phyloP scores from a whole-genome alignment of 2,797 vertebrate species.

The Halcyon smyrnensis region DNA sequence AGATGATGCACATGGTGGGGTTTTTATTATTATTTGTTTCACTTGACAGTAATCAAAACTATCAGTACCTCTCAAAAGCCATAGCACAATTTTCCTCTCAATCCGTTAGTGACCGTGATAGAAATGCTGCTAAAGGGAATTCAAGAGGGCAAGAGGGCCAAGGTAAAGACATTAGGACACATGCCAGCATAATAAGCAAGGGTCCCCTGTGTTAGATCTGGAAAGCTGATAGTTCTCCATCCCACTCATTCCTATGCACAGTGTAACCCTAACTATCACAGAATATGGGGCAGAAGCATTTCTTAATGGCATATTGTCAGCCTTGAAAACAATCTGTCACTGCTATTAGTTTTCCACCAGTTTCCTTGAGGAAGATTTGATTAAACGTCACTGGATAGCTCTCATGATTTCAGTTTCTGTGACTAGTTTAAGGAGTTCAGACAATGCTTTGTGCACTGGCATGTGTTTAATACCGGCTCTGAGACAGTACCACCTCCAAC shows the following conservation, averaged over 20 bases:
- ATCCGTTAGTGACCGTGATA: not conserved
- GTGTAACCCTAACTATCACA: not conserved
- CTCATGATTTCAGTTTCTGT: not conserved
- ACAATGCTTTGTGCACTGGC: not conserved
- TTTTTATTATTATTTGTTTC: not conserved
- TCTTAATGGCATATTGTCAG: not conserved
- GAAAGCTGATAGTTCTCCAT: not conserved
- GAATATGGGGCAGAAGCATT: not conserved
- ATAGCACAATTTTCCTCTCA: not conserved
- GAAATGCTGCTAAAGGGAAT: not conserved
- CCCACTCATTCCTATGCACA: not conserved
- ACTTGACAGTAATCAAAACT: not conserved
- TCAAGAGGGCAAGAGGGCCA: not conserved
- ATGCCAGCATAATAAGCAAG: not conserved
- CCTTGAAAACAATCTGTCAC: not conserved
- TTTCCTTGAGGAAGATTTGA: not conserved
- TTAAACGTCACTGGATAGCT: not conserved
- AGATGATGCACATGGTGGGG: not conserved
- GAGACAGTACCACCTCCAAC: not conserved
- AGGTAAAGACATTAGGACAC: not conserved
- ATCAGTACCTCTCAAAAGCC: not conserved
- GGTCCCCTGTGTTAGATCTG: not conserved
- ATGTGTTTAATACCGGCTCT: not conserved
- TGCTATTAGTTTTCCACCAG: not conserved
- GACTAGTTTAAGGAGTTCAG: not conserved